Base-by-base conservation (phyloP, 2,888 invertebrate species). In the Stenodera caucasica region DNA sequence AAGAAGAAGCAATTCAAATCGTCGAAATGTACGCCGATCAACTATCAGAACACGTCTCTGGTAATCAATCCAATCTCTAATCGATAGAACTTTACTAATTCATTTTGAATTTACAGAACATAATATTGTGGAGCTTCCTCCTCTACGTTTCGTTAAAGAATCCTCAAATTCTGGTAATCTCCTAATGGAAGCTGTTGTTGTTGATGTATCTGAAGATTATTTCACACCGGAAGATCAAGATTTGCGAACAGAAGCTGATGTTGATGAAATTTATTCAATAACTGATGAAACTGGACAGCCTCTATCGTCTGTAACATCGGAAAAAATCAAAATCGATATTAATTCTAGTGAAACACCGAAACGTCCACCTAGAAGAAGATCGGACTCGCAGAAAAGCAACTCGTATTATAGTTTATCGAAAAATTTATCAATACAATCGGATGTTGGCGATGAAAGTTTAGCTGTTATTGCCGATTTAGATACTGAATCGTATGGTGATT, bases 21-120 rank as follows among this genome's bases (percentile, higher is more conserved):
- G 90, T 94, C 0, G 94, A 95, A 84, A 94, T 95, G 93, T 95
- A 94, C 75, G 95, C 95, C 0, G 94, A 95, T 77, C 94, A 95
- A 79, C 83, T 94, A 59, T 94, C 94, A 0, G 94, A 95, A 81
- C 91, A 94, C 75, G 89, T 94, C 11, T 84, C 87, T 67, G 86
- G 86, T 86, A 76, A 77, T 71, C 66, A 50, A 11, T 12, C 11
- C 15, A 21, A 32, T 21, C 26, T 5, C 4, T 5, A 7, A 26
- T 26, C 26, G 26, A 26, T 26, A 26, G 7, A 26, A 5, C n/a
- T n/a, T n/a, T 8, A 32, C 23, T 29, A 23, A 30, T 23, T 7
- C 2, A 49, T 11, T 7, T 23, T 8, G 54, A 14, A 49, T 55
- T 67, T 67, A 33, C 49, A 75, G 93, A 92, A 78, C 92, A 93